phyloP scores from a whole-genome alignment of 2,888 invertebrate genomes.

The Doris montereyensis region DNA sequence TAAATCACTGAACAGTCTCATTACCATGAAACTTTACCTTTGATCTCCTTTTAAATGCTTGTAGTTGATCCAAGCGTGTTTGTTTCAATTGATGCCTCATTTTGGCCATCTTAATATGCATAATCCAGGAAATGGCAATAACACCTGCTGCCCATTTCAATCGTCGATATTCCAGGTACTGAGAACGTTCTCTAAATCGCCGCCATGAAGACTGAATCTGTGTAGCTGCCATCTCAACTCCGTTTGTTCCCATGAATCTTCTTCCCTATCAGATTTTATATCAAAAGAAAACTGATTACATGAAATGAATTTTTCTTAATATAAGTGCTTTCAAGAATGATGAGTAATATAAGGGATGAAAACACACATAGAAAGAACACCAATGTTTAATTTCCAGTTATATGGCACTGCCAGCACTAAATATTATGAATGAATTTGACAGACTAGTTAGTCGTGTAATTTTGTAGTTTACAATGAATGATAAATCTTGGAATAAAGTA shows the following conservation, averaged over 20 bases:
- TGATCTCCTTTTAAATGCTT: constrained; percentile 62
- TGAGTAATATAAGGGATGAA: no score
- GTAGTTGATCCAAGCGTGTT: constrained; percentile 65
- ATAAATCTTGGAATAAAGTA: background rate
- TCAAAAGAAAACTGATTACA: background rate
- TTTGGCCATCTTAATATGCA: constrained; percentile 71
- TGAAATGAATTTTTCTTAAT: no score
- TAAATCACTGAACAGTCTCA: background rate
- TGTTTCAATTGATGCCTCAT: constrained; percentile 66
- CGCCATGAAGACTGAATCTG: constrained; percentile 70
- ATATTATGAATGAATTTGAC: no score
- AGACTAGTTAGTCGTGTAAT: no score
- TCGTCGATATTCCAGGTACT: constrained; percentile 68
- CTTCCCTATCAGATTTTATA: no score
- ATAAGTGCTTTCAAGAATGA: no score
- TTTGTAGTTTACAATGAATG: no score
- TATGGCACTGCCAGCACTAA: no score
- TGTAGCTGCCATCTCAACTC: constrained; percentile 66
- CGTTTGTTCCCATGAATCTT: constrained; percentile 64
- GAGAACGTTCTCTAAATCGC: constrained; percentile 59
- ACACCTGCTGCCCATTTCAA: constrained; percentile 73
- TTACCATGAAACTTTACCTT: constrained; percentile 53
- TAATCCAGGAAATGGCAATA: constrained; percentile 72
- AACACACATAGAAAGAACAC: no score
- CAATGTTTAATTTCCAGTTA: no score